Conservation (phyloP, 2,113 vertebrate species). For the Turdus rufiventris region DNA sequence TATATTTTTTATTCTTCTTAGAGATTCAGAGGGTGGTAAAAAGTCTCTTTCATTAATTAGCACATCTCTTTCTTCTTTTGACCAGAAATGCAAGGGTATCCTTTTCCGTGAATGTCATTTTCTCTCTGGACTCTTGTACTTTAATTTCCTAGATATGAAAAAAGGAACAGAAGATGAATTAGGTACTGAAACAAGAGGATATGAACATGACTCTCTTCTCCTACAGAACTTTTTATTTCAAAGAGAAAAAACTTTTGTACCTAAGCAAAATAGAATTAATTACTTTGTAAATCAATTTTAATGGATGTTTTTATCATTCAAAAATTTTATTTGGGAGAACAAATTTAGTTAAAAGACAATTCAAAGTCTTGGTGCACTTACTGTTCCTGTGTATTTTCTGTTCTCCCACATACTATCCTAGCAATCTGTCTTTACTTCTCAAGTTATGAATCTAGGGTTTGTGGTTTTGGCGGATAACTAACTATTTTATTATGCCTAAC, state of each 20-base stretch:
- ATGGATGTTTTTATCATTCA: not conserved
- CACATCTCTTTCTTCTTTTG: slow-evolving; percentile 32
- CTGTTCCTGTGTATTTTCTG: not conserved
- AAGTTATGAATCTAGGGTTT: not conserved
- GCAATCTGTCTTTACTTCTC: not conserved
- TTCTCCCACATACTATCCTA: not conserved
- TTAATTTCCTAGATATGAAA: slow-evolving; percentile 67
- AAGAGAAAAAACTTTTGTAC: not conserved
- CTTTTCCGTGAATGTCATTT: slow-evolving; percentile 64
- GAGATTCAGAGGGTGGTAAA: slow-evolving; percentile 37
- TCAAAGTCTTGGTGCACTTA: not conserved
- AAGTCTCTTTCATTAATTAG: slow-evolving; percentile 62
- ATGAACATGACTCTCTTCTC: slow-evolving; percentile 4
- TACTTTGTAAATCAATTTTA: not conserved
- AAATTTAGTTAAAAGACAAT: not conserved
- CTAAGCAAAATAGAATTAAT: not conserved
- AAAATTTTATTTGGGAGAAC: not conserved
- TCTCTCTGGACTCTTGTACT: slow-evolving; percentile 33
- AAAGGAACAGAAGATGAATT: slow-evolving; percentile 50
- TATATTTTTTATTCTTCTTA: slow-evolving; percentile 47
- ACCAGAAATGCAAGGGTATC: slow-evolving; percentile 61
- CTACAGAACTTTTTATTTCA: slow-evolving; percentile 11
- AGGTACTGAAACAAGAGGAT: slow-evolving; percentile 4
- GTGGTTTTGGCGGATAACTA: not conserved
- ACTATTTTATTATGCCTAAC: not conserved